Conservation (phyloP, 2,888 invertebrate species). For the Galeruca laticollis region DNA sequence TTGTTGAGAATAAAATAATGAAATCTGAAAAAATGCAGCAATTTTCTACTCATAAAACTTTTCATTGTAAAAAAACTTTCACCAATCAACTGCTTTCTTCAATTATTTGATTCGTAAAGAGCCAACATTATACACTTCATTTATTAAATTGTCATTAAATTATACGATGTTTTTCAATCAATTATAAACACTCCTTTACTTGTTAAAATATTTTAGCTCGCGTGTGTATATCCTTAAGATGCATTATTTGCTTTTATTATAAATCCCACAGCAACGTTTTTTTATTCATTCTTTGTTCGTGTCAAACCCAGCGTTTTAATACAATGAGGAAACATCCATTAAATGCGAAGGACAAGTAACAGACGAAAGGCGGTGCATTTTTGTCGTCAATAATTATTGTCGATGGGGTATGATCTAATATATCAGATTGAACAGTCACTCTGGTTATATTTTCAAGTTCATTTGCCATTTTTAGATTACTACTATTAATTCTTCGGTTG, state of each 20-base stretch:
- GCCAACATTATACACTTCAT: neutral
- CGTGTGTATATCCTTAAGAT: neutral
- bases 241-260: neutral
- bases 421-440: no score
- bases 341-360: constrained; percentile 7
- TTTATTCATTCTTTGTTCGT: neutral
- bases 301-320: neutral
- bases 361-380: constrained; percentile 6
- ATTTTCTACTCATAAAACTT: no score
- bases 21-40: no score
- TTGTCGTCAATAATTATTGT: neutral
- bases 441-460: neutral
- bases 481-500: no score
- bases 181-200: neutral
- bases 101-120: neutral
- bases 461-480: neutral
- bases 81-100: neutral
- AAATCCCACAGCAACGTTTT: neutral
- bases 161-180: neutral
- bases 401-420: neutral
- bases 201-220: neutral
- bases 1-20: no score
- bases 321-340: neutral
- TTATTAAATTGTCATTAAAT: neutral
- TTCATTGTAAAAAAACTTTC: neutral